Conservation (phyloP, 2,888 invertebrate genomes). For the Drosophila pegasa region DNA sequence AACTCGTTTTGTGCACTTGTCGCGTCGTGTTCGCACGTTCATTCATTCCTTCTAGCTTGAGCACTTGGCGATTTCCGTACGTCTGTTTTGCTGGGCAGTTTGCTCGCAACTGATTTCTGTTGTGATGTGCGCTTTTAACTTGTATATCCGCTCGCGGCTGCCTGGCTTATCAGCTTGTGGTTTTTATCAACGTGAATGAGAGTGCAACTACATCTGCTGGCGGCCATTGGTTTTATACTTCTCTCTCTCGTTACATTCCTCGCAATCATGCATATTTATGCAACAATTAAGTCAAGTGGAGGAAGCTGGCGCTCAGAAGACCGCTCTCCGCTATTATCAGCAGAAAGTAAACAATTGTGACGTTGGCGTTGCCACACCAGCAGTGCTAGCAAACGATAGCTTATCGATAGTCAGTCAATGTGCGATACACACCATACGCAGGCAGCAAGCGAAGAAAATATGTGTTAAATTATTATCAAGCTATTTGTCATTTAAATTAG, state of each 20-base stretch:
- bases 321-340: constrained; percentile 47
- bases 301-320: constrained; percentile 12
- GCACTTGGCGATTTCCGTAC: constrained; percentile 48
- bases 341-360: constrained; percentile 59
- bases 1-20: constrained; percentile 75
- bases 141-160: constrained; percentile 36
- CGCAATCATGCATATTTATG: constrained; percentile 34
- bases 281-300: constrained; percentile 8
- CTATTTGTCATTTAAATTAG: constrained; percentile 20
- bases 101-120: constrained; percentile 58
- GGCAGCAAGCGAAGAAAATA: constrained; percentile 58
- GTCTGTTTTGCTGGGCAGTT: constrained; percentile 68
- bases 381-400: constrained; percentile 23
- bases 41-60: constrained; percentile 48
- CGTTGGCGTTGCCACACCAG: constrained; percentile 47
- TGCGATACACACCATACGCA: constrained; percentile 62
- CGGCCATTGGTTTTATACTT: constrained; percentile 2
- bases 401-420: constrained; percentile 33
- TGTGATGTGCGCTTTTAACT: constrained; percentile 56
- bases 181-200: constrained; percentile 35
- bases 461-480: constrained; percentile 49
- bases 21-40: constrained; percentile 40
- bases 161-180: constrained; percentile 38
- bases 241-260: constrained; percentile 26
- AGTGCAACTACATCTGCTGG: constrained; percentile 16